Percentiles rank a stretch among this genome's conserved stretches.
Evolutionary conservation across 2,113 vertebrate species (phyloP).

Genomic region (Boulengeromyrus knoepffleri): DNA sequence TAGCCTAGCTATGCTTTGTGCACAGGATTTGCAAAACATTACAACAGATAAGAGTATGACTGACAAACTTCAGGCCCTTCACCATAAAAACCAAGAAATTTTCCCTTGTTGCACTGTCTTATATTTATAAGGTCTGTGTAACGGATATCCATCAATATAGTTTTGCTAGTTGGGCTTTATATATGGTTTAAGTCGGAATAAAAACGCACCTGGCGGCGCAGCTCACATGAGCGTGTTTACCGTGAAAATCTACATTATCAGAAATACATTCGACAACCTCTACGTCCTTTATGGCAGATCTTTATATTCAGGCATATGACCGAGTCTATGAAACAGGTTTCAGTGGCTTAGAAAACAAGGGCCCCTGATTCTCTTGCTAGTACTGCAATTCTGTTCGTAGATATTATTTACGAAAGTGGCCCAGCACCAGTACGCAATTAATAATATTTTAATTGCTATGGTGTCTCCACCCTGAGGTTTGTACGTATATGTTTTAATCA

Average conservation of each 20-base stretch:
- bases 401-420: background rate
- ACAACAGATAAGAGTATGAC: background rate
- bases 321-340: background rate
- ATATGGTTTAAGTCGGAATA: background rate
- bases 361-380: background rate
- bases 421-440: background rate
- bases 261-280: background rate
- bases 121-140: background rate
- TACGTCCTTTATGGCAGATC: background rate
- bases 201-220: background rate
- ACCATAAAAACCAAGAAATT: background rate
- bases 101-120: background rate
- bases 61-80: background rate
- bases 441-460: background rate
- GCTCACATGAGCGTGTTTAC: background rate
- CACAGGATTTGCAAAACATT: background rate
- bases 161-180: background rate
- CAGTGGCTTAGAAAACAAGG: background rate
- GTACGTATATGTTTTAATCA: background rate
- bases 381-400: background rate
- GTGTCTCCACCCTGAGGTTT: background rate
- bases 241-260: background rate
- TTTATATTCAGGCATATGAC: background rate
- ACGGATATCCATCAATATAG: background rate
- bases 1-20: background rate